Percentiles rank a stretch among this genome's conserved stretches.
Evolutionary conservation across 1,140 invertebrate species (phyloP).

Genomic region (Neotoxoptera formosana): DNA sequence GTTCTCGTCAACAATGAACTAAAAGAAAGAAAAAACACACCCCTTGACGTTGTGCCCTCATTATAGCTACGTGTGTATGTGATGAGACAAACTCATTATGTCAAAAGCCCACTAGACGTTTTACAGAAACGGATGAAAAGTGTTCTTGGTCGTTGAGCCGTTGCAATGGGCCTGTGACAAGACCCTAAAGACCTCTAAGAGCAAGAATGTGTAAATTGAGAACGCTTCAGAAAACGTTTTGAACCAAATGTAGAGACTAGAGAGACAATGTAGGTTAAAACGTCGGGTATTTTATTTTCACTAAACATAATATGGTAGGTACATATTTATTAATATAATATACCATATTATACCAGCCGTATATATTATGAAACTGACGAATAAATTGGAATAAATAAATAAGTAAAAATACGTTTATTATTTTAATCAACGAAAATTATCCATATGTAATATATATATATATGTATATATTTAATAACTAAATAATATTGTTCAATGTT

Average conservation of each 20-base stretch:
- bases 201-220: slow-evolving; percentile 56
- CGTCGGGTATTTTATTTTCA: slow-evolving; percentile 3
- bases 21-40: slow-evolving; percentile 52
- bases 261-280: slow-evolving; percentile 40
- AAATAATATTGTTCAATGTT: neutral
- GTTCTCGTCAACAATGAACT: slow-evolving; percentile 50
- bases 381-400: neutral
- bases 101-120: slow-evolving; percentile 50
- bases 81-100: slow-evolving; percentile 57
- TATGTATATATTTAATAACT: neutral
- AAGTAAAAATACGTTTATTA: neutral
- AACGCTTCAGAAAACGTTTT: slow-evolving; percentile 49
- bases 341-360: neutral
- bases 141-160: neutral
- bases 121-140: slow-evolving; percentile 24
- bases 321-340: slow-evolving; percentile 4
- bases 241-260: slow-evolving; percentile 15
- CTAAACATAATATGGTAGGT: neutral
- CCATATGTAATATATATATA: neutral
- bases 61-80: slow-evolving; percentile 46
- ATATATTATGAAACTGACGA: neutral
- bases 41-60: slow-evolving; percentile 56
- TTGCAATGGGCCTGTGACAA: slow-evolving; percentile 42
- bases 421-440: neutral
- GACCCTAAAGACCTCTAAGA: slow-evolving; percentile 54